Base-by-base conservation (phyloP, 37 sponge, comb jelly and placozoan species). In the Ianthella basta region DNA sequence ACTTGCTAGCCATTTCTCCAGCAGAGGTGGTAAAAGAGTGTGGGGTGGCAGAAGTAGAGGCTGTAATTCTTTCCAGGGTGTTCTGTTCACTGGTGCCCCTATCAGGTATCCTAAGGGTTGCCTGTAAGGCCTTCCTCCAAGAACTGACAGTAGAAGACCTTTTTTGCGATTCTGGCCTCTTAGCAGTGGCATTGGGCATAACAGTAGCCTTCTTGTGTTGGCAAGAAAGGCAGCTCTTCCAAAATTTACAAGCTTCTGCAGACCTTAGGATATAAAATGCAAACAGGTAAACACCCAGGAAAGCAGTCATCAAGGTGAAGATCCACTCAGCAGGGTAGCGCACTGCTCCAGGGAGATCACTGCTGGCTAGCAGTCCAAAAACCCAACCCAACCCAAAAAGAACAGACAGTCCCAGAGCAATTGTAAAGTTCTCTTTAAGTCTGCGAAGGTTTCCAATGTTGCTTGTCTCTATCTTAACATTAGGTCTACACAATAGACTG, bases 301-400 rank as follows among this genome's bases (percentile, higher is more conserved):
- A 81, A 27, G 59, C 29, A 29, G 55, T 80, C 16, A 87, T 16
- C 27, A 81, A 5, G 38, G 80, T 81, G 81, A 87, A 87, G 24
- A 82, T 21, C 34, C 40, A 63, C 12, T 66, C 53, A 33, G 67
- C 81, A 35, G 61, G 53, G 23, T 54, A 55, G 27, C 82, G 54
- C 12, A 87, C 33, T n/a, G 50, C 63, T 25, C 4, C 39, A 15
- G 30, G 25, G 34, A 87, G 18, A 4, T 24, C 73, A 34, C 16
- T 66, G n/a, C 72, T 68, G 32, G 73, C 82, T 15, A 81, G 55
- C 27, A 87, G 66, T 3, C 87, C 87, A 37, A 81, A 38, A 1
- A 35, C 81, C 87, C 87, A 87, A 0, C 87, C 87, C 20, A 87
- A 64, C 4, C 87, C 87, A 36, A 87, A 81, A 20, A 87, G 81